These are phyloP conservation scores for Lobophora halterata DNA, from an alignment of 2,888 invertebrate genomes.

Conservation along the genomic window DNA sequence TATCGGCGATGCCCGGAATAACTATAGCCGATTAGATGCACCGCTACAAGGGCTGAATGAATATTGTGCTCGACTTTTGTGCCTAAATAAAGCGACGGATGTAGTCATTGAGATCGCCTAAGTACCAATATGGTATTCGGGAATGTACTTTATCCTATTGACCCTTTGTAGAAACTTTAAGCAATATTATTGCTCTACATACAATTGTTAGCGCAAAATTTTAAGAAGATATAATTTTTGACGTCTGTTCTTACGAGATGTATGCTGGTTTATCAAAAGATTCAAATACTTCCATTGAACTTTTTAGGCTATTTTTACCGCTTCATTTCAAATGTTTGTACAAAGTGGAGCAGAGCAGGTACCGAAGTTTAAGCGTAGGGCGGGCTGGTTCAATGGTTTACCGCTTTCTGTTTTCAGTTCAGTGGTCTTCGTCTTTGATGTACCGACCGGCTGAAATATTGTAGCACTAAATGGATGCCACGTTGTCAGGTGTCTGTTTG, in stretches of 20 bases:
- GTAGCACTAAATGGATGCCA: constrained; percentile 48
- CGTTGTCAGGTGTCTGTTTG: constrained; percentile 53
- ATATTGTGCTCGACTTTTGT: constrained; percentile 37
- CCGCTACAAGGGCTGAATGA: constrained; percentile 45
- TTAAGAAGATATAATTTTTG: too few relatives aligned
- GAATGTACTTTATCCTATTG: too few relatives aligned
- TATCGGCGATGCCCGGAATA: constrained; percentile 76
- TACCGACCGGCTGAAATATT: constrained; percentile 58
- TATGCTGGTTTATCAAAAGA: constrained; percentile 7
- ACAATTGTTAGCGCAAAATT: too few relatives aligned
- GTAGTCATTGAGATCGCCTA: constrained; percentile 23
- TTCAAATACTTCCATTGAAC: constrained; percentile 18
- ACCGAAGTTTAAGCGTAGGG: constrained; percentile 32
- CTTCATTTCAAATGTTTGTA: constrained; percentile 31
- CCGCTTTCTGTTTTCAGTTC: constrained; percentile 61
- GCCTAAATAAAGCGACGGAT: constrained; percentile 40
- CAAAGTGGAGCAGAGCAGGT: constrained; percentile 37
- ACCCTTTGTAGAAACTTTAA: too few relatives aligned
- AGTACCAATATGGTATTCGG: background rate
- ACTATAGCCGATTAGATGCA: constrained; percentile 73
- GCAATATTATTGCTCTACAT: too few relatives aligned
- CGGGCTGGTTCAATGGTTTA: constrained; percentile 33
- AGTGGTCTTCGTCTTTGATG: constrained; percentile 65
- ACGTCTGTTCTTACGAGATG: constrained; percentile 2
- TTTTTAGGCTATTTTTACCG: constrained; percentile 38